A percentile compares a stretch with the other conserved stretches of the same genome.
phyloP scores from a whole-genome alignment of 1,140 invertebrate species.

The Microplitis mediator region DNA sequence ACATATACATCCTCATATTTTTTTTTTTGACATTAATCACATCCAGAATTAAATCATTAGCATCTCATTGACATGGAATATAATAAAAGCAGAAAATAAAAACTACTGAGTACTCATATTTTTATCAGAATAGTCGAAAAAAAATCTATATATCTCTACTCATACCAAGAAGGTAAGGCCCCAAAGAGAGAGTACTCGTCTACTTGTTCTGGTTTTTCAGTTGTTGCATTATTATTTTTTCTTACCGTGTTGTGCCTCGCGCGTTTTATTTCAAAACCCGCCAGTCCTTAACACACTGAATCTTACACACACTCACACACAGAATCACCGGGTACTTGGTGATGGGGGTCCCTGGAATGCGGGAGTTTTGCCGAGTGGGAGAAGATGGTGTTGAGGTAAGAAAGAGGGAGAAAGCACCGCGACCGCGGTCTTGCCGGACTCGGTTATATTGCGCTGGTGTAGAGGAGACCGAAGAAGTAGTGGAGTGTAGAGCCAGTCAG shows the following conservation, averaged over 20 bases:
- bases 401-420: background rate
- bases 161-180: background rate
- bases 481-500: background rate
- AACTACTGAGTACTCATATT: too few species aligned
- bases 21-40: too few species aligned
- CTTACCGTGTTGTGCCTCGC: slow-evolving; percentile 30
- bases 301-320: background rate
- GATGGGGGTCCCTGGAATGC: slow-evolving; percentile 47
- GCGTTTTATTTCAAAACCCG: slow-evolving; percentile 40
- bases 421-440: background rate
- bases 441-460: background rate
- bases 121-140: too few species aligned
- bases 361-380: slow-evolving; percentile 22
- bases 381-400: background rate
- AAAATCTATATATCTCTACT: too few species aligned
- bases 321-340: slow-evolving; percentile 31
- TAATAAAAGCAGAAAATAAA: too few species aligned
- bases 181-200: background rate
- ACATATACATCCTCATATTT: background rate
- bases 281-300: slow-evolving; percentile 10
- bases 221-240: slow-evolving; percentile 45
- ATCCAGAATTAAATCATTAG: too few species aligned
- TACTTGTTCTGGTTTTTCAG: slow-evolving; percentile 50
- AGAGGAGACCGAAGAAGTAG: background rate
- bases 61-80: too few species aligned